These are phyloP conservation scores for Pleuronectes platessa DNA, from an alignment of 2,113 vertebrate genomes.

Conservation along the genomic window DNA sequence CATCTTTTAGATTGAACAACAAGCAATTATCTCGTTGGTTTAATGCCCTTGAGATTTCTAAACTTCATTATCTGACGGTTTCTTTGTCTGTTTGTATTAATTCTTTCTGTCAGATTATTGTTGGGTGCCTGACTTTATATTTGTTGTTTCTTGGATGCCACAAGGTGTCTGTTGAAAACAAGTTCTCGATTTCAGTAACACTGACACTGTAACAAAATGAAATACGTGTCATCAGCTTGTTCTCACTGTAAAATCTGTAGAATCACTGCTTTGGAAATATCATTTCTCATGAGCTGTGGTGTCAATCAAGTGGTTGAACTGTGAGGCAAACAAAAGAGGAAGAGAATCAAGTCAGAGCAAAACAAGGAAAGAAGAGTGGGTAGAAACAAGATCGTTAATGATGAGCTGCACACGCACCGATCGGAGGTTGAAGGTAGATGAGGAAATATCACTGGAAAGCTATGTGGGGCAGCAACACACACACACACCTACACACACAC, in stretches of 20 bases:
- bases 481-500: slow-evolving; percentile 12
- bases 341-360: neutral
- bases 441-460: slow-evolving; percentile 3
- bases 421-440: neutral
- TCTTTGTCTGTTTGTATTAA: neutral
- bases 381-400: slow-evolving; percentile 1
- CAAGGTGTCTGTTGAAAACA: neutral
- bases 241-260: neutral
- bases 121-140: neutral
- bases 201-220: neutral
- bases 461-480: neutral
- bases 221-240: neutral
- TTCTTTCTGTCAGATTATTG: neutral
- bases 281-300: neutral
- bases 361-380: slow-evolving; percentile 4
- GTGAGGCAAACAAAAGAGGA: neutral
- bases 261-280: neutral
- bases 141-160: neutral
- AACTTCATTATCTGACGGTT: neutral
- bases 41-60: neutral
- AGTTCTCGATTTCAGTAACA: neutral
- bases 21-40: neutral
- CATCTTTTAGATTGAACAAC: neutral
- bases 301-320: neutral
- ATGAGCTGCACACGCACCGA: neutral